Base-by-base conservation (phyloP, 2,888 invertebrate genomes). In the Bellardia bayeri region DNA sequence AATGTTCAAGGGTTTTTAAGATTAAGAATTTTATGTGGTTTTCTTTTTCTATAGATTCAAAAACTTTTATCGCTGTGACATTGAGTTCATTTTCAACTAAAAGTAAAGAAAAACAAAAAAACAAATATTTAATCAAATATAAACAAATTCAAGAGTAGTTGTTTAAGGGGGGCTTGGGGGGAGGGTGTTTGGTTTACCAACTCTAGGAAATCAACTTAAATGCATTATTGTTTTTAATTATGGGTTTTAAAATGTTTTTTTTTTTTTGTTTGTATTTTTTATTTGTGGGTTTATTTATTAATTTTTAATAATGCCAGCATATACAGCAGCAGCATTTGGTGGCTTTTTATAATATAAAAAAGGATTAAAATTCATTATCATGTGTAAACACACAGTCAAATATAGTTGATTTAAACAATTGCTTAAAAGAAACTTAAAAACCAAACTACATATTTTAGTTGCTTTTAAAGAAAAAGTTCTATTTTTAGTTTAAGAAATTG, bases 171-270 rank as follows among this genome's bases (percentile, higher is more conserved):
- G 30, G 33, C 30, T 49, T 49, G 42, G 51, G 13, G 16, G 63
- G 14, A 7, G 14, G n/a, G 51, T 5, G 23, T 23, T 23, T 23
- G 23, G 23, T 23, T 23, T 23, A 45, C 49, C 6, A 54, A 51
- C 13, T 33, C 13, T 51, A 30, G 76, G 69, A 76, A 83, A 85
- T 74, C 85, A 85, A 80, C 68, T 85, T 85, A 74, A 84, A 79
- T 79, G 71, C 66, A 56, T 56, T 78, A 33, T 13, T 37, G 11
- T 30, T 13, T 51, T 49, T 83, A 78, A 83, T 83, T 79, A 79
- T 58, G 40, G 66, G 45, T 64, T 83, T 74, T 63, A 33, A 64
- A 56, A 54, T 69, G 40, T 37, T 11, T 23, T 72, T n/a, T 2
- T 16, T 54, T 58, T 58, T 71, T 64, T 49, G 5, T 76, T 76